Conservation (phyloP, 2,113 vertebrate genomes). For the Lanius ludovicianus region DNA sequence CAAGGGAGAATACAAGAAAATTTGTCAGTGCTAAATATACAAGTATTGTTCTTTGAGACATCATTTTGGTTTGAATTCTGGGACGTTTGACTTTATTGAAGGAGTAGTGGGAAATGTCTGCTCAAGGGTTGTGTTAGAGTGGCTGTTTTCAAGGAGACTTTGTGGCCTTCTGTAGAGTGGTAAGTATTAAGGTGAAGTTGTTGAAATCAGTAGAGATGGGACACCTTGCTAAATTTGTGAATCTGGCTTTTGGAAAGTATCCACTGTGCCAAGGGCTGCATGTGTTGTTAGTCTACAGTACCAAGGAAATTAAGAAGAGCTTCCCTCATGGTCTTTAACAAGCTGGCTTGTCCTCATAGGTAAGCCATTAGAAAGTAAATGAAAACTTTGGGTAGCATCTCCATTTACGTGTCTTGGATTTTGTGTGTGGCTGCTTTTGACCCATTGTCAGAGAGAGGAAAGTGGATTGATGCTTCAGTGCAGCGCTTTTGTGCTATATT, state of each 20-base stretch:
- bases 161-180: neutral
- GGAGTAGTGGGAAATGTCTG: neutral
- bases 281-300: neutral
- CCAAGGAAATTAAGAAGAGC: neutral
- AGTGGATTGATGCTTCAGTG: neutral
- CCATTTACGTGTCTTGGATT: neutral
- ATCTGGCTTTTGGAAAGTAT: neutral
- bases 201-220: neutral
- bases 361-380: neutral
- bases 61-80: neutral
- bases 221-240: neutral
- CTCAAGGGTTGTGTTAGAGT: neutral
- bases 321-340: accelerated
- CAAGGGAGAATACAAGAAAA: neutral
- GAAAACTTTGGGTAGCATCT: neutral
- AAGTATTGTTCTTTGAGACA: neutral
- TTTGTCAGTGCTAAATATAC: neutral
- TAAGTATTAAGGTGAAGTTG: neutral
- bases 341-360: neutral
- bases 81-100: neutral
- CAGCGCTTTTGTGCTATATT: neutral
- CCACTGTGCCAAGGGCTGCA: neutral
- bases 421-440: neutral
- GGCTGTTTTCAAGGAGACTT: neutral
- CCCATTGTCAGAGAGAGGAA: neutral